These are phyloP conservation scores for Cryptotis parvus DNA, from an alignment of 2,113 vertebrate species.

Conservation along the genomic window DNA sequence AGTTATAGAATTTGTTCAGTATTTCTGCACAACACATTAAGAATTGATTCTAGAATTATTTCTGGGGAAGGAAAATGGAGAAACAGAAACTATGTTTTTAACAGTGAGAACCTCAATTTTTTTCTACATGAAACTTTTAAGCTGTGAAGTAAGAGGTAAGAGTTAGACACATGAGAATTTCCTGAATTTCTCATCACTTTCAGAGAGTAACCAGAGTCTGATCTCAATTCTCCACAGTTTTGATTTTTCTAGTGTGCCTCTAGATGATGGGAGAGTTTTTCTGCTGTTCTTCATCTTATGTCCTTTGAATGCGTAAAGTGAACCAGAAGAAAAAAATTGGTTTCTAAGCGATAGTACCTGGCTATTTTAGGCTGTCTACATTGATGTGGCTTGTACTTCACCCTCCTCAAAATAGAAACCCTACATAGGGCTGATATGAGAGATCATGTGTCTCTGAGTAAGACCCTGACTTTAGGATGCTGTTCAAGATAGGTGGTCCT, in stretches of 20 bases:
- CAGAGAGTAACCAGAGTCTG: neutral
- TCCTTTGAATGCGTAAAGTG: neutral
- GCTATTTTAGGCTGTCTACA: neutral
- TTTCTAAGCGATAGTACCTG: neutral
- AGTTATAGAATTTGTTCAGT: neutral
- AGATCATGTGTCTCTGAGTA: neutral
- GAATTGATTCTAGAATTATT: slow-evolving; percentile 17
- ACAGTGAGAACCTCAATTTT: neutral
- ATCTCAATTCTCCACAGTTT: neutral
- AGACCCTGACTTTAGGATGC: neutral
- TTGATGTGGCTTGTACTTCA: neutral
- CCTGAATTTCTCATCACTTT: neutral
- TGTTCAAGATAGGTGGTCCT: neutral
- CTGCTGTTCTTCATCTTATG: neutral
- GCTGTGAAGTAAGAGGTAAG: neutral
- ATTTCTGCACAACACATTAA: neutral
- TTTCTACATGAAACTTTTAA: neutral
- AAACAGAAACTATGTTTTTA: neutral
- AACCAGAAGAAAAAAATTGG: neutral
- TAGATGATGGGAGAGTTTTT: neutral
- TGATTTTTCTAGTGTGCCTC: neutral
- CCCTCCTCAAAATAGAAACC: neutral
- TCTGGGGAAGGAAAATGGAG: neutral
- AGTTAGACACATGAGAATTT: neutral
- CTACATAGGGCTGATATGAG: neutral